Evolutionary conservation across 2,113 vertebrate species (phyloP).

Genomic region (Pyxicephalus adspersus): DNA sequence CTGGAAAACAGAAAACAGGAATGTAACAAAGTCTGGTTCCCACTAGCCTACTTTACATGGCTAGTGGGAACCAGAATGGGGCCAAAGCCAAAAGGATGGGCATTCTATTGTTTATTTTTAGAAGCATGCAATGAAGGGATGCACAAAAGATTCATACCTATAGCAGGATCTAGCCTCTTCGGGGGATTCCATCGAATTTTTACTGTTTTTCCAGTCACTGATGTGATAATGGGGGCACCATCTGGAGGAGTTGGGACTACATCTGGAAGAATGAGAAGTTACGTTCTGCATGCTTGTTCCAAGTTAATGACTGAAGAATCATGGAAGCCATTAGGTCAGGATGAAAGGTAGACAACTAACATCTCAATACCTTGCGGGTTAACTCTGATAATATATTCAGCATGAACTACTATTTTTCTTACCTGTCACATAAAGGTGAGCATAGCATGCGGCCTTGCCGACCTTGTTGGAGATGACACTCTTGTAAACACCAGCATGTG

Average conservation of each 20-base stretch:
- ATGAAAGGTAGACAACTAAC: background rate
- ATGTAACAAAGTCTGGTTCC: no score
- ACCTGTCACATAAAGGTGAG: constrained; percentile 96
- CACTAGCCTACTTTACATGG: no score
- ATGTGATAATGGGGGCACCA: constrained; percentile 81
- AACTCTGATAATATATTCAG: no score
- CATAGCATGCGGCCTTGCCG: constrained; percentile 95
- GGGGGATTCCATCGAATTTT: constrained; percentile 90
- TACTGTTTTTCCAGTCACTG: constrained; percentile 87
- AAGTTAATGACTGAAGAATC: background rate
- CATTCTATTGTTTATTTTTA: no score
- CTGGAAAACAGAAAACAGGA: constrained; percentile 67
- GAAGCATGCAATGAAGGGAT: background rate
- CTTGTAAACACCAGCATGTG: constrained; percentile 94
- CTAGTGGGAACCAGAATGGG: background rate
- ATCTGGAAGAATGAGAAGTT: constrained; percentile 72
- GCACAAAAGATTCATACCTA: constrained; percentile 74
- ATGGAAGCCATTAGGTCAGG: background rate
- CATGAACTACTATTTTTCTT: constrained; percentile 55
- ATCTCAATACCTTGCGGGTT: background rate
- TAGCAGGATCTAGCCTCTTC: constrained; percentile 87
- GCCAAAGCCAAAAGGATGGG: background rate
- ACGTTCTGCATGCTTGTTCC: background rate
- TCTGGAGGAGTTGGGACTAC: constrained; percentile 93
- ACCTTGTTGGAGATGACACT: constrained; percentile 97